Evolutionary conservation across 2,888 invertebrate species (phyloP), one percentile per base, ranked within the genome.

Genomic region (Tetramorium bicarinatum): DNA sequence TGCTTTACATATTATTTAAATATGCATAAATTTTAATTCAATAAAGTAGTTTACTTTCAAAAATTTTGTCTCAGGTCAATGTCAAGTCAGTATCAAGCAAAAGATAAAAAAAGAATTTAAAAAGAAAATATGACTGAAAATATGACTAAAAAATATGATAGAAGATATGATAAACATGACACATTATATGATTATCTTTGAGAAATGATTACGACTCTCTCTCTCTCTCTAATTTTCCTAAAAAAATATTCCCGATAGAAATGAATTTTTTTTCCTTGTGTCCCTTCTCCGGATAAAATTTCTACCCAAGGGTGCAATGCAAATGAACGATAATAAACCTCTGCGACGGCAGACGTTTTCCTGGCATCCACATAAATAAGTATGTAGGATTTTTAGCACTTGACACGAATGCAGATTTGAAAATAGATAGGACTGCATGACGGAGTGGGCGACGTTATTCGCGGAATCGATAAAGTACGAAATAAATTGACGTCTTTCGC

Each of bases 401-500:
- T n/a, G 34, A 34, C 44, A 29, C 56, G 13, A 47, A 41, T 67
- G 69, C 54, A 79, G 54, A 80, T 80, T 69, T 7, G 13, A 52
- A 71, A 25, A 67, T 47, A 71, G 52, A 77, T 71, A 6, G 44
- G 13, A 29, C 11, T 29, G 18, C 34, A 13, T 2, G 49, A 21
- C 15, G 11, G 54, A 15, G 47, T 1, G 25, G n/a, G 9, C 18
- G 21, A 47, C 18, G 34, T 38, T 72, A 59, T 80, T 80, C 89
- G 77, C 79, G 84, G 85, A 86, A 88, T 83, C 76, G 80, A 83
- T 69, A 56, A 56, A 62, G 61, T 67, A 66, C 82, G 61, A 61
- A 47, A 69, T 38, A 76, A 82, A 87, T 85, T 82, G 85, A 81
- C 81, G 61, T 52, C 72, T 84, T 52, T 72, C 77, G 84, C 84